These are phyloP conservation scores for Holacanthus passer DNA, from an alignment of 2,113 vertebrate species.

Conservation along the genomic window DNA sequence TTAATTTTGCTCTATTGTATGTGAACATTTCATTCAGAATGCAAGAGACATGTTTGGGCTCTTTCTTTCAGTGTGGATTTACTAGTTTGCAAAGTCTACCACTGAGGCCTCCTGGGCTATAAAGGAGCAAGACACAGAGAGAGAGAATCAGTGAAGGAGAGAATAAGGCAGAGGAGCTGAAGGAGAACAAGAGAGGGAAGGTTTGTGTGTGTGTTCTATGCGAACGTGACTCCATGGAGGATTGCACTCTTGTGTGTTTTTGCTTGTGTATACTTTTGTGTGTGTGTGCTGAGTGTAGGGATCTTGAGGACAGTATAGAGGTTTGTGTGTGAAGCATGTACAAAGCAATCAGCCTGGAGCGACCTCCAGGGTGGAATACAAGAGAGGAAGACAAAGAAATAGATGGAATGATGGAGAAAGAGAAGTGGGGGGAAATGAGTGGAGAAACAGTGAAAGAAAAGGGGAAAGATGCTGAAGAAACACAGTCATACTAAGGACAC, in stretches of 20 bases:
- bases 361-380: conserved; percentile 32
- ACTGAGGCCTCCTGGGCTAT: conserved; percentile 42
- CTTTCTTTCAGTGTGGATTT: conserved; percentile 23
- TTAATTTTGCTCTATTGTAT: not conserved
- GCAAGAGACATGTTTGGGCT: not conserved
- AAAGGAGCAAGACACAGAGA: conserved; percentile 26
- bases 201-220: conserved; percentile 17
- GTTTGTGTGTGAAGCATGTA: conserved; percentile 40
- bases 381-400: conserved; percentile 2
- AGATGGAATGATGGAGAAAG: conserved; percentile 5
- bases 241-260: not conserved
- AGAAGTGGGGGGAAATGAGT: not conserved
- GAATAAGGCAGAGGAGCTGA: conserved; percentile 18
- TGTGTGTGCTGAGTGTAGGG: conserved; percentile 3
- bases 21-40: conserved; percentile 16
- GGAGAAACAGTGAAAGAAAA: not conserved
- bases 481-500: not conserved
- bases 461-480: conserved; percentile 1
- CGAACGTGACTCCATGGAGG: not conserved
- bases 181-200: conserved; percentile 16
- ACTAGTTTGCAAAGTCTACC: conserved; percentile 42
- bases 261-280: not conserved
- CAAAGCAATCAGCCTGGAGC: conserved; percentile 45
- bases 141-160: conserved; percentile 8
- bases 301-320: conserved; percentile 45